Conservation (phyloP, 2,113 vertebrate species). For the Callopanchax toddi region DNA sequence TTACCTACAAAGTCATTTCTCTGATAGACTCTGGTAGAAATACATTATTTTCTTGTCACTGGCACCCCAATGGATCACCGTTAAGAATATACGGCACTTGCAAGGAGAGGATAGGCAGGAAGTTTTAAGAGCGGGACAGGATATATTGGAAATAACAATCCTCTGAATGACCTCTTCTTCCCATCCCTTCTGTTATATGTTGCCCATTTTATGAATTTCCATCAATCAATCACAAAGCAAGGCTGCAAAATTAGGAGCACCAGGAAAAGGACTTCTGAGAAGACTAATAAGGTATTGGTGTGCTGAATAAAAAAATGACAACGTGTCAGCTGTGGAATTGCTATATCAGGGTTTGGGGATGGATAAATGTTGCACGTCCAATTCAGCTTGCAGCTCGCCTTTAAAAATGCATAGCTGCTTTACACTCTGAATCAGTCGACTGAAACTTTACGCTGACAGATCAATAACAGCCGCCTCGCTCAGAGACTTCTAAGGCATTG, state of each 20-base stretch:
- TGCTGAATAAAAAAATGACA: conserved; percentile 6
- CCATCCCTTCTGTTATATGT: conserved; percentile 29
- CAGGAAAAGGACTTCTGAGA: conserved; percentile 19
- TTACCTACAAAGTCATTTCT: conserved; percentile 71
- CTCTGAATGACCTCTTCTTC: conserved; percentile 50
- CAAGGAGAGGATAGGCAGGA: conserved; percentile 49
- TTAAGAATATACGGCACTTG: conserved; percentile 67
- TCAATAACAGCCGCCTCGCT: conserved; percentile 71
- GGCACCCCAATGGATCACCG: conserved; percentile 72
- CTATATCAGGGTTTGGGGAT: conserved; percentile 47
- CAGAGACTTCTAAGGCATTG: conserved; percentile 65
- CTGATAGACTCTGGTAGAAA: conserved; percentile 74
- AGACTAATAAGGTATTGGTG: conserved; percentile 13
- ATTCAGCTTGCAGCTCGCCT: conserved; percentile 43
- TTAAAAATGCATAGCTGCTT: conserved; percentile 71
- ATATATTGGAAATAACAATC: conserved; percentile 63
- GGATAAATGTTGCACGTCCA: conserved; percentile 67
- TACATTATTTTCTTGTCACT: conserved; percentile 79
- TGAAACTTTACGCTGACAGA: conserved; percentile 78
- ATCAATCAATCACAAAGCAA: conserved; percentile 52
- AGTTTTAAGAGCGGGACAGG: conserved; percentile 43
- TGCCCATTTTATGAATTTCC: conserved; percentile 32
- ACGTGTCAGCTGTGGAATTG: conserved; percentile 56
- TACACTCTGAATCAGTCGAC: conserved; percentile 68
- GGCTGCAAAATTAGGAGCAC: conserved; percentile 52